Base-by-base conservation (phyloP, 2,113 vertebrate species). In the Thryonomys swinderianus region DNA sequence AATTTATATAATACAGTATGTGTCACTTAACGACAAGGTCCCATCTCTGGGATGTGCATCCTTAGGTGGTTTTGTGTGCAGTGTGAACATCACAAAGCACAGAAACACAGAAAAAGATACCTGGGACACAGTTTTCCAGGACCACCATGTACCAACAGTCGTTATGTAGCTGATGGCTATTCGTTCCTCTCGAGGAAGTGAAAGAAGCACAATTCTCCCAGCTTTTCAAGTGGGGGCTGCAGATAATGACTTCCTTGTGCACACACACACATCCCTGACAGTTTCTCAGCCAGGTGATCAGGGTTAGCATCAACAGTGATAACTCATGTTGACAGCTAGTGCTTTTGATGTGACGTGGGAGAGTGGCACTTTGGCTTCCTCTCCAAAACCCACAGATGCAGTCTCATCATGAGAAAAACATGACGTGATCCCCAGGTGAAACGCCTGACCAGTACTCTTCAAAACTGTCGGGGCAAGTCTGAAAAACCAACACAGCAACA, bases 381-480 rank as follows among this genome's bases (percentile, higher is more conserved):
- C 23, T 66, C 20, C 16, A 2, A 82, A 90, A 80, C 20, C n/a
- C 4, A 30, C 7, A 93, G 40, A 9, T 10, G 1, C n/a, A 86
- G n/a, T 53, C 25, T 78, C 67, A 85, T 74, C 57, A 69, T 48
- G 55, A 79, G 34, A 90, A 96, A 95, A 76, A 83, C 7, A 78
- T 32, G 27, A 85, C 2, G 64, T 9, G 57, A 80, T 69, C 62
- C 37, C 61, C 69, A 93, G 51, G 0, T 67, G 84, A 84, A 37
- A 79, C 67, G 80, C 48, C 59, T 85, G 23, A 55, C 3, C 45
- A 79, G 57, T 59, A 59, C 12, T 53, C 57, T 23, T 81, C 64
- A 76, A 80, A 66, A 81, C 23, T 76, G 23, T 90, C 40, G 51
- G 85, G 21, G 18, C 64, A 89, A 74, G 8, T 57, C 85, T 61